Evolutionary conservation across 2,888 invertebrate species (phyloP).

Genomic region (Spicauda simplicius): DNA sequence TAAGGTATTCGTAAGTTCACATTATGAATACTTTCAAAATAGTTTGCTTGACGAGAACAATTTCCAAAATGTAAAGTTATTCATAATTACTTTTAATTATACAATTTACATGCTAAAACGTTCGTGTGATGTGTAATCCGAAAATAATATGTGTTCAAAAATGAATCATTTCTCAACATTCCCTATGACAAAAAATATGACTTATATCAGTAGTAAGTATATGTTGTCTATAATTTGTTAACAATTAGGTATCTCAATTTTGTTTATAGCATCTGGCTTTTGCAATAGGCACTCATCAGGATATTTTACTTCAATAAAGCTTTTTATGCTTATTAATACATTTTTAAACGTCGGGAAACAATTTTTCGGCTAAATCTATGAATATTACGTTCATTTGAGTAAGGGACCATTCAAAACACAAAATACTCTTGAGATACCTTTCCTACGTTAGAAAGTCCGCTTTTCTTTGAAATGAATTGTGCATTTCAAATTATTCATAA

Average conservation of each 20-base stretch:
- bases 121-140: background rate
- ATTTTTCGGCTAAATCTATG: too few species aligned
- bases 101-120: background rate
- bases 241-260: background rate
- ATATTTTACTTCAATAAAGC: too few species aligned
- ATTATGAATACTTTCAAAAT: background rate
- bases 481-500: background rate
- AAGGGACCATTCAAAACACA: background rate
- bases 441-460: background rate
- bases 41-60: background rate
- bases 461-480: background rate
- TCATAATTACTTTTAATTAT: background rate
- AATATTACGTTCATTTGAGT: too few species aligned
- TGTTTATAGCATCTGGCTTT: background rate
- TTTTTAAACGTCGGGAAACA: too few species aligned
- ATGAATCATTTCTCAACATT: constrained; percentile 51
- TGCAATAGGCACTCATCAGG: too few species aligned
- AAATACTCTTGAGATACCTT: background rate
- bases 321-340: too few species aligned
- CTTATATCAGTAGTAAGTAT: constrained; percentile 50
- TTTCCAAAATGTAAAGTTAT: background rate
- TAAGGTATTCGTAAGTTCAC: too few species aligned
- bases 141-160: constrained; percentile 33
- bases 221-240: background rate
- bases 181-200: constrained; percentile 66